Percentiles rank a stretch among this genome's conserved stretches.
These are phyloP conservation scores for Choloepus didactylus DNA, from an alignment of 2,797 vertebrate species.

Conservation along the genomic window DNA sequence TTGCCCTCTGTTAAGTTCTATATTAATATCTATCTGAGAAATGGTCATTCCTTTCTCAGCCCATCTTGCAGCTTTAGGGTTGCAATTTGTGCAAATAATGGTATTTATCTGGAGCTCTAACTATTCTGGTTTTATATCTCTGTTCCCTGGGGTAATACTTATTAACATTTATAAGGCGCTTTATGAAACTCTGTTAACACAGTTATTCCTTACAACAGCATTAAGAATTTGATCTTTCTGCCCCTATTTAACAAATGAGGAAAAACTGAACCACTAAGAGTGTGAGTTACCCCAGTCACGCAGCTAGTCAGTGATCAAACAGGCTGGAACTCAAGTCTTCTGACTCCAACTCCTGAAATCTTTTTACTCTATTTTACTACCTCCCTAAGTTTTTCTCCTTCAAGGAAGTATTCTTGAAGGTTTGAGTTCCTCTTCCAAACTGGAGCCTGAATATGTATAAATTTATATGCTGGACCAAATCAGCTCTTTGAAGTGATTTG, in stretches of 20 bases:
- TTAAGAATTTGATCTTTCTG: not conserved
- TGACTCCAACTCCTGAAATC: not conserved
- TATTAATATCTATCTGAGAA: constrained; percentile 6
- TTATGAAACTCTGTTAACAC: constrained; percentile 17
- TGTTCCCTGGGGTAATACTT: not conserved
- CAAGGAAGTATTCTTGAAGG: not conserved
- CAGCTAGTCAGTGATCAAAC: not conserved
- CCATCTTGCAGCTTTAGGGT: not conserved
- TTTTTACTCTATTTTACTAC: not conserved
- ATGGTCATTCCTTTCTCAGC: not conserved
- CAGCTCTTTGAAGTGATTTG: constrained; percentile 14
- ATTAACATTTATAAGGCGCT: constrained; percentile 11
- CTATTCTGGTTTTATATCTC: constrained; percentile 23
- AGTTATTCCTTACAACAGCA: not conserved
- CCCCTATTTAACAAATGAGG: not conserved
- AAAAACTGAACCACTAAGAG: constrained; percentile 35
- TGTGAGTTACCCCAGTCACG: not conserved
- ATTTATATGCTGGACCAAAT: not conserved
- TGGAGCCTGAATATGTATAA: constrained; percentile 2
- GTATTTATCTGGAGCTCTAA: not conserved
- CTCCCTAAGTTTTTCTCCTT: constrained; percentile 4
- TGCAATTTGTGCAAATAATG: not conserved
- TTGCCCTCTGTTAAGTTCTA: constrained; percentile 15
- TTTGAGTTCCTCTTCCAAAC: not conserved
- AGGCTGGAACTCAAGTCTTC: constrained; percentile 6